phyloP scores from a whole-genome alignment of 92 coral and sea anemone species.

The Desmophyllum pertusum region DNA sequence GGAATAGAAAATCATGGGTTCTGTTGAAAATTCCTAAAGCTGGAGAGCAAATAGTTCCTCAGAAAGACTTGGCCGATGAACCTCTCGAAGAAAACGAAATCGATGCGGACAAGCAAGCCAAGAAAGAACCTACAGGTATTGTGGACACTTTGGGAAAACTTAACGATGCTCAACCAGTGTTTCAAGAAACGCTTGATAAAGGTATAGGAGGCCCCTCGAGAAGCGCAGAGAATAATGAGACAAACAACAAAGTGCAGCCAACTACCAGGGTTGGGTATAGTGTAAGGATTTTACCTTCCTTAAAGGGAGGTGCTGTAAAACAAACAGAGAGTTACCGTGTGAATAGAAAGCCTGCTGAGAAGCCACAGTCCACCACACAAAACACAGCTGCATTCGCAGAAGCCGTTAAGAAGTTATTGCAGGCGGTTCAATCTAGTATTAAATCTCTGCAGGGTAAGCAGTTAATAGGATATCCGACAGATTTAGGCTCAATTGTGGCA shows the following conservation, averaged over 20 bases:
- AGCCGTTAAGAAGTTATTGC: constrained; percentile 56
- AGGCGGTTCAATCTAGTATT: constrained; percentile 71
- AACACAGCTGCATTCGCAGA: constrained; percentile 44
- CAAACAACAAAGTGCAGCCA: constrained; percentile 4
- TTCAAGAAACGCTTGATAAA: neutral
- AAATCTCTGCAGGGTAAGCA: constrained; percentile 53
- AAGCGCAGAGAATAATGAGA: constrained; percentile 1
- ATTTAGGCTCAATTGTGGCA: neutral
- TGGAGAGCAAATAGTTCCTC: constrained; percentile 20
- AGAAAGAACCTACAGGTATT: constrained; percentile 32
- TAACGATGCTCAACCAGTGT: constrained; percentile 34
- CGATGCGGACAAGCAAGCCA: constrained; percentile 28
- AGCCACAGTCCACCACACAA: constrained; percentile 16
- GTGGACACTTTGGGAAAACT: constrained; percentile 67
- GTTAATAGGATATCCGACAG: constrained; percentile 10
- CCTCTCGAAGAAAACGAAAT: constrained; percentile 37
- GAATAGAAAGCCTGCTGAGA: neutral
- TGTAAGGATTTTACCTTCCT: constrained; percentile 42
- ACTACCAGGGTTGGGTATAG: constrained; percentile 37
- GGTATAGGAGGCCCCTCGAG: constrained; percentile 1
- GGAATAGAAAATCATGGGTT: constrained; percentile 96
- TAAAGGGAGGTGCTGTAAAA: constrained; percentile 19
- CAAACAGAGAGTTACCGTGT: neutral
- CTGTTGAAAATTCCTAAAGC: constrained; percentile 87
- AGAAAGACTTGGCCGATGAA: constrained; percentile 10